Evolutionary conservation across 1,140 invertebrate genomes (phyloP).

Genomic region (Atta colombica): DNA sequence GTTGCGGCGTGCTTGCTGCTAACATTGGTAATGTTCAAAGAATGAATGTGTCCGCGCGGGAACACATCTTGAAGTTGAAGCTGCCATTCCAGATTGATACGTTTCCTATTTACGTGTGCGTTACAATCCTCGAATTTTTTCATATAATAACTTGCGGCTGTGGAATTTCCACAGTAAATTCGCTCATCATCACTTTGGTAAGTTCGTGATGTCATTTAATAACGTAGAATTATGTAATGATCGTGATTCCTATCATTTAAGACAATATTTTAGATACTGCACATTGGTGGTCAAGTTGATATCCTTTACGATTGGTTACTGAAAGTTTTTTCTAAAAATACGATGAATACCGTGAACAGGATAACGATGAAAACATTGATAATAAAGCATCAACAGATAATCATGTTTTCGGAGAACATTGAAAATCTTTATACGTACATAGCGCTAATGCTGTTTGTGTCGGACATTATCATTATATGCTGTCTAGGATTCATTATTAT

Average conservation of each 20-base stretch:
- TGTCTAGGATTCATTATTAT: slow-evolving; percentile 50
- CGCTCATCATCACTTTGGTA: slow-evolving; percentile 23
- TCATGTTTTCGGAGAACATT: slow-evolving; percentile 17
- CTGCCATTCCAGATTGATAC: slow-evolving; percentile 29
- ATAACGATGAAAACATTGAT: slow-evolving; percentile 10
- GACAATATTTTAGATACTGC: slow-evolving; percentile 1
- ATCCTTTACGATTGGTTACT: slow-evolving; percentile 4
- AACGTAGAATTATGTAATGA: not conserved
- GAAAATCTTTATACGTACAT: slow-evolving; percentile 25
- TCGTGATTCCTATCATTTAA: not conserved
- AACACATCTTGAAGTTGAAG: slow-evolving; percentile 36
- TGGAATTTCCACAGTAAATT: slow-evolving; percentile 20
- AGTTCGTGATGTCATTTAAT: not conserved
- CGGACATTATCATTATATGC: slow-evolving; percentile 47
- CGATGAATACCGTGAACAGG: not conserved
- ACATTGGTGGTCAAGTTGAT: slow-evolving; percentile 32
- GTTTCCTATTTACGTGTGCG: not conserved
- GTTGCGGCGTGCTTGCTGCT: slow-evolving; percentile 1
- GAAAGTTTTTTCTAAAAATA: slow-evolving; percentile 20
- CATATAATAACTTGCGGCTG: not conserved
- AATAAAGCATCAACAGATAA: slow-evolving; percentile 33
- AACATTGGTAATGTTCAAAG: not conserved
- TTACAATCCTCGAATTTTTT: slow-evolving; percentile 11
- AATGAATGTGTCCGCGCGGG: slow-evolving; percentile 16
- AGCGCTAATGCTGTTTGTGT: slow-evolving; percentile 26